A percentile compares a stretch with the other conserved stretches of the same genome.
These are phyloP conservation scores for Cremastinae sp. DNA, from an alignment of 2,888 invertebrate species.

Conservation along the genomic window DNA sequence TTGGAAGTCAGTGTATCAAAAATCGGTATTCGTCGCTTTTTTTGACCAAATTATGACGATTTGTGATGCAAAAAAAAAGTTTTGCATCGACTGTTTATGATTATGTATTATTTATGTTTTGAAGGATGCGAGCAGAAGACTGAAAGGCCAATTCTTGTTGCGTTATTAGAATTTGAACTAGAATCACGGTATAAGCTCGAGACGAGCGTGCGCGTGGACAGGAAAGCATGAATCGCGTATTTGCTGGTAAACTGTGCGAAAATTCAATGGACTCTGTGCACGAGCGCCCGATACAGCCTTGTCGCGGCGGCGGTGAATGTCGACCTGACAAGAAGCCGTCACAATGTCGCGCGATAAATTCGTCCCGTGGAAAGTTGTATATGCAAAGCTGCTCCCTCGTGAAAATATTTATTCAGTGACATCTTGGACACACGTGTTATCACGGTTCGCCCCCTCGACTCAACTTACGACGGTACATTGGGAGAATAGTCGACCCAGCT, in stretches of 20 bases:
- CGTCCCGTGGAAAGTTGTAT: slow-evolving; percentile 52
- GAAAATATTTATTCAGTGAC: slow-evolving; percentile 56
- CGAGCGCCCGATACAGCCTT: slow-evolving; percentile 50
- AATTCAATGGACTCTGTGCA: slow-evolving; percentile 52
- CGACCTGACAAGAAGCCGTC: slow-evolving; percentile 49
- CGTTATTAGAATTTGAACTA: not conserved
- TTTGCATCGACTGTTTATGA: not conserved
- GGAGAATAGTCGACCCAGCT: not conserved
- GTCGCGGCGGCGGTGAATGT: slow-evolving; percentile 45
- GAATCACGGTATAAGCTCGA: not conserved
- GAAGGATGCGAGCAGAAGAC: slow-evolving; percentile 3
- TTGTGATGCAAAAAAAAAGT: too few relatives aligned
- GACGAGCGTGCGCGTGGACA: not conserved
- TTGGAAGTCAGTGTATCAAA: too few relatives aligned
- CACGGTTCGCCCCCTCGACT: slow-evolving; percentile 18
- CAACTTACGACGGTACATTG: slow-evolving; percentile 13
- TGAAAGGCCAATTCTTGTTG: slow-evolving; percentile 5
- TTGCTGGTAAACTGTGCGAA: slow-evolving; percentile 47
- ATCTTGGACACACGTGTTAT: slow-evolving; percentile 46
- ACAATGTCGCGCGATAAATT: slow-evolving; percentile 59
- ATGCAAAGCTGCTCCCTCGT: slow-evolving; percentile 34
- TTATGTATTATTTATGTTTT: not conserved
- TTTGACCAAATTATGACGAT: too few relatives aligned
- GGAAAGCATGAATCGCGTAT: slow-evolving; percentile 20
- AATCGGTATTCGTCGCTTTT: too few relatives aligned